Conservation (phyloP, 2,888 invertebrate species). For the Meteorus colon region DNA sequence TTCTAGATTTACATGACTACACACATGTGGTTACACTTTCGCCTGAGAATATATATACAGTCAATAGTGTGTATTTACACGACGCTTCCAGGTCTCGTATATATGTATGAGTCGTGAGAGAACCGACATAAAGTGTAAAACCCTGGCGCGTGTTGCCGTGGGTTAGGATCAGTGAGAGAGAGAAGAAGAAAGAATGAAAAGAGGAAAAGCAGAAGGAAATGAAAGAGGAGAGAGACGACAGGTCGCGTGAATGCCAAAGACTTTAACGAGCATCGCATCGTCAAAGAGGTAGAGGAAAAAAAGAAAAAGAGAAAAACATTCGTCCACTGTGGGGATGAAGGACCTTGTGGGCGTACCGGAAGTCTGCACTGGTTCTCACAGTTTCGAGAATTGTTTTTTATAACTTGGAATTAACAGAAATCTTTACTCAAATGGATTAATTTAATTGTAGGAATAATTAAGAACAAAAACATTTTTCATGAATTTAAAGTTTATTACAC, state of each 20-base stretch:
- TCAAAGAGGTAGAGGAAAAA: background rate
- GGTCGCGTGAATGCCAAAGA: slow-evolving; percentile 37
- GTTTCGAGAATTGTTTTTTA: background rate
- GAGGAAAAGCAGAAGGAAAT: slow-evolving; percentile 27
- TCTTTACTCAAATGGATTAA: too few relatives aligned
- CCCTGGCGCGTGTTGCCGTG: slow-evolving; percentile 47
- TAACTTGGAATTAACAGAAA: background rate
- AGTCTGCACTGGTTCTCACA: slow-evolving; percentile 52
- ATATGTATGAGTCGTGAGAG: slow-evolving; percentile 38
- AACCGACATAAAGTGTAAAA: slow-evolving; percentile 47
- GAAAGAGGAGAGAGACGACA: slow-evolving; percentile 14
- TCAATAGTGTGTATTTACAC: slow-evolving; percentile 33
- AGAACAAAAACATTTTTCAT: too few relatives aligned
- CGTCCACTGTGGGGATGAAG: slow-evolving; percentile 31
- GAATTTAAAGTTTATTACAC: too few relatives aligned
- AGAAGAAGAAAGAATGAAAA: slow-evolving; percentile 34
- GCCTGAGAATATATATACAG: slow-evolving; percentile 15
- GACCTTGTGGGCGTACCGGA: slow-evolving; percentile 61
- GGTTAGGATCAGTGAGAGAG: slow-evolving; percentile 42
- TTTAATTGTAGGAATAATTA: too few relatives aligned
- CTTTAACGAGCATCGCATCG: slow-evolving; percentile 40
- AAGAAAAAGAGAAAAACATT: background rate
- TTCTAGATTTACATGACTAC: slow-evolving; percentile 28
- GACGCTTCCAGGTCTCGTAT: slow-evolving; percentile 23
- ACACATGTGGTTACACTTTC: slow-evolving; percentile 34